phyloP scores from a whole-genome alignment of 2,888 invertebrate genomes.

The Nephrotoma guestfalica region DNA sequence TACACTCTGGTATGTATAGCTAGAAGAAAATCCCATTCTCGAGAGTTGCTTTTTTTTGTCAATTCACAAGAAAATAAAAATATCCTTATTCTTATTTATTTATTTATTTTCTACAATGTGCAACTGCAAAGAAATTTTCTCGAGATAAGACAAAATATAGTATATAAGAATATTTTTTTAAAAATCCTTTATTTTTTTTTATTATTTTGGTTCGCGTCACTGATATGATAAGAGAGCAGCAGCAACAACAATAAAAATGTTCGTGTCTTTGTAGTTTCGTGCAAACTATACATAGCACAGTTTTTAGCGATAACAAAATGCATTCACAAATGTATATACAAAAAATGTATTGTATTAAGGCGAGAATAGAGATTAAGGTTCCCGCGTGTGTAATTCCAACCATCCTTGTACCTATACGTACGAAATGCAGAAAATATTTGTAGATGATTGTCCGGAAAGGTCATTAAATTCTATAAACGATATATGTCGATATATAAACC shows the following conservation, averaged over 20 bases:
- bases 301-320: not conserved
- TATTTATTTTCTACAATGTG: not conserved
- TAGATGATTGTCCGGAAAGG: not conserved
- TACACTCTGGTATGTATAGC: too few relatives aligned
- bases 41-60: not conserved
- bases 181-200: not conserved
- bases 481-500: too few relatives aligned
- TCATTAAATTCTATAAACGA: not conserved
- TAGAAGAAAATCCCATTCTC: not conserved
- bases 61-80: not conserved
- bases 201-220: not conserved
- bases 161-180: not conserved
- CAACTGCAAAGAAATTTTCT: not conserved
- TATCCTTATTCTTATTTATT: not conserved
- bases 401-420: too few relatives aligned
- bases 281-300: not conserved
- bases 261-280: not conserved
- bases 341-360: not conserved
- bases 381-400: not conserved
- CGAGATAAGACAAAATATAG: not conserved
- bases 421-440: too few relatives aligned
- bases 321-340: not conserved
- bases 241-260: not conserved
- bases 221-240: not conserved
- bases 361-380: not conserved